Base-by-base conservation (phyloP, 37 sponge, comb jelly and placozoan species). In the Hexactinellida sp. region DNA sequence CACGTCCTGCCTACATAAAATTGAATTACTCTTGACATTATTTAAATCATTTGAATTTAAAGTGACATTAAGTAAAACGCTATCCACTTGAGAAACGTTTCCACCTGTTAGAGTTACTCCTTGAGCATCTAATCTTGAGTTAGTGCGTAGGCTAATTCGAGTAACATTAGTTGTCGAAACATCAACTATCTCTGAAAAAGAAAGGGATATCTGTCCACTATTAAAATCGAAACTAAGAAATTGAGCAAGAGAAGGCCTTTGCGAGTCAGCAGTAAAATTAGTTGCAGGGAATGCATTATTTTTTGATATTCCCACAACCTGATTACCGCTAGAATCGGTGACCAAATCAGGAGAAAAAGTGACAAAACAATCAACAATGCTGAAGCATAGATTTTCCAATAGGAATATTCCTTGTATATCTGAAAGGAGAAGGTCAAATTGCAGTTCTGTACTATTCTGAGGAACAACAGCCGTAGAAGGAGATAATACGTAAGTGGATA, bases 121-220 rank as follows among this genome's bases (percentile, higher is more conserved):
- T 38, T 84, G 85, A 28, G 88, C 87, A 37, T 87, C 21, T 0
- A 52, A 37, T 0, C 41, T 36, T 36, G 38, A 84, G 24, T 82
- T 55, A 0, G 84, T 86, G n/a, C 85, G 36, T 0, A 95, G 82
- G 0, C 86, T 63, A 24, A 95, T 37, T 7, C 84, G 83, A 25
- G 92, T 91, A 24, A 89, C 90, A 86, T 92, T 89, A 54, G 92
- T 88, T 37, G 90, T 89, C 5, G 41, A 41, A 10, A 37, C 89
- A 0, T 93, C 91, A 21, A 95, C 83, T 7, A 90, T 93, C 37
- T 95, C 96, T 3, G 89, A 84, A 82, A 95, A 95, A 30, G 91
- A 93, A 1, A 95, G 89, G 1, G 84, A 86, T 32, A 95, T 86
- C 0, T 39, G 86, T 1, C 92, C 92, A 24, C 38, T 47, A 88